phyloP scores from a whole-genome alignment of 1,140 invertebrate genomes.

The Neoseiulus cucumeris region DNA sequence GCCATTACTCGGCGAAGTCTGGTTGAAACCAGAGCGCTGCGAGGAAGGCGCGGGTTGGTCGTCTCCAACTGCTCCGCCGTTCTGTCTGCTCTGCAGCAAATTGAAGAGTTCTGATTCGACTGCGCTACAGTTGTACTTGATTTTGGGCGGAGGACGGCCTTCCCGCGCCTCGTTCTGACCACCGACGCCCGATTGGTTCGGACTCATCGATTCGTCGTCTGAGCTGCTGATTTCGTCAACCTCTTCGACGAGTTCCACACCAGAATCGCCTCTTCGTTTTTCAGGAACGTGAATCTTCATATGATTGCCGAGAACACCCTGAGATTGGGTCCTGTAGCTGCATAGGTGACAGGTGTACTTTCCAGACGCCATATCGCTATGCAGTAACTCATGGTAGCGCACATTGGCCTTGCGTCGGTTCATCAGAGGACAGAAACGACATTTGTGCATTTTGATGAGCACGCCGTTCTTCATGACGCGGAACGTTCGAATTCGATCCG shows the following conservation, averaged over 20 bases:
- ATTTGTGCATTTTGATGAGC: constrained; percentile 63
- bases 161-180: neutral
- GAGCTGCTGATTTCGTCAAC: constrained; percentile 6
- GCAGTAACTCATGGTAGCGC: constrained; percentile 65
- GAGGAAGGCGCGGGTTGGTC: no score
- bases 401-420: constrained; percentile 47
- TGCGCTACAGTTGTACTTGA: constrained; percentile 9
- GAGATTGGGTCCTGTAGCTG: constrained; percentile 54
- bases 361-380: constrained; percentile 31
- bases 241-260: constrained; percentile 12
- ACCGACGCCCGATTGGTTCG: constrained; percentile 13
- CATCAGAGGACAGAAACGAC: constrained; percentile 59
- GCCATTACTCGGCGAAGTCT: no score
- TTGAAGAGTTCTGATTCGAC: constrained; percentile 8
- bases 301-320: constrained; percentile 50
- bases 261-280: constrained; percentile 6
- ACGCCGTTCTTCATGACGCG: constrained; percentile 47
- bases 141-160: neutral
- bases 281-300: constrained; percentile 46
- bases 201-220: neutral
- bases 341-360: constrained; percentile 44
- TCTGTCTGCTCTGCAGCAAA: constrained; percentile 4
- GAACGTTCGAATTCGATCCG: constrained; percentile 38
- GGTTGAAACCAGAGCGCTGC: no score
- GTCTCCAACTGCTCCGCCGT: neutral